Conservation (phyloP, 2,888 invertebrate species). For the Parelbella ahira region DNA sequence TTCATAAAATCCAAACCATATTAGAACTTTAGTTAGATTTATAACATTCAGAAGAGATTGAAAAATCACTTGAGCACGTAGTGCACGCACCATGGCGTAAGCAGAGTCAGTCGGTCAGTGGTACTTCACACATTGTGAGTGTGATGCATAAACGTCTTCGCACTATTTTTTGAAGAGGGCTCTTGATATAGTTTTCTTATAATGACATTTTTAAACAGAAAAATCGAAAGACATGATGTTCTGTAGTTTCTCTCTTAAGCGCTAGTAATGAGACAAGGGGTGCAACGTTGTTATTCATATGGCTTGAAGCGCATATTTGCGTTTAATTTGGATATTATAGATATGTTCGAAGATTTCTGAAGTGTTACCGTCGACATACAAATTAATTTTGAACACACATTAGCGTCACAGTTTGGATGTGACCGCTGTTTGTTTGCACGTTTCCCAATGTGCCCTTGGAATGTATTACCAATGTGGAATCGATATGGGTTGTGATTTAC, state of each 20-base stretch:
- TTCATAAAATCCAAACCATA: no score
- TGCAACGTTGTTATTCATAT: slow-evolving; percentile 10
- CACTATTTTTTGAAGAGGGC: no score
- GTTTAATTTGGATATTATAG: slow-evolving; percentile 15
- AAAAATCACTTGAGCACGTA: no score
- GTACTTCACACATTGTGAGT: no score
- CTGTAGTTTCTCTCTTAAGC: neutral
- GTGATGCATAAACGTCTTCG: no score
- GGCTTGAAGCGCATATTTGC: slow-evolving; percentile 21
- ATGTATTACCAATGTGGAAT: slow-evolving; percentile 3
- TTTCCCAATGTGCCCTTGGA: slow-evolving; percentile 15
- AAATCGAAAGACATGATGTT: no score
- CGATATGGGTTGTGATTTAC: neutral
- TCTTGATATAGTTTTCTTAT: no score
- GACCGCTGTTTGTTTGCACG: neutral
- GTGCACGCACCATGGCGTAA: no score
- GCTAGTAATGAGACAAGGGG: neutral
- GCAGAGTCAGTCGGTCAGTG: no score
- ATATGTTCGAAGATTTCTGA: slow-evolving; percentile 6
- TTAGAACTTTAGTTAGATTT: no score
- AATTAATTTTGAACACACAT: slow-evolving; percentile 22
- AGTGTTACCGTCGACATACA: slow-evolving; percentile 11
- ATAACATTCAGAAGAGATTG: no score
- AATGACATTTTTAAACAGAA: no score
- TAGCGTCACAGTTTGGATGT: slow-evolving; percentile 11